These are phyloP conservation scores for Lordiphosa stackelbergi DNA, from an alignment of 1,140 invertebrate species.

Conservation along the genomic window DNA sequence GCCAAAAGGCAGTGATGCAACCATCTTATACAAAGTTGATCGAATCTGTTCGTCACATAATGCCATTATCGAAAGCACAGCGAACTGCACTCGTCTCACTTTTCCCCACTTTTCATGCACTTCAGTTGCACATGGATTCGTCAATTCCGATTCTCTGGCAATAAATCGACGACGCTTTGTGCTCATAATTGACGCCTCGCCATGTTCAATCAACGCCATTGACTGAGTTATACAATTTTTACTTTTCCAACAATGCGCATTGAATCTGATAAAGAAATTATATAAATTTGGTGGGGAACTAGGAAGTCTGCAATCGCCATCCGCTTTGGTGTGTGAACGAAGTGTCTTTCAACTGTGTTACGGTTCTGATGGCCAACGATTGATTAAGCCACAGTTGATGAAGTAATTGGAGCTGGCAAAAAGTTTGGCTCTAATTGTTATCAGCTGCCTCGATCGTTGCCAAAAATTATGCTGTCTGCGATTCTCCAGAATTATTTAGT, in stretches of 20 bases:
- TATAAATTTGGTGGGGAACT: conserved; percentile 64
- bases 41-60: conserved; percentile 54
- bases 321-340: conserved; percentile 52
- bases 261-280: conserved; percentile 68
- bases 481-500: conserved; percentile 34
- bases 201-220: conserved; percentile 33
- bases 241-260: conserved; percentile 42
- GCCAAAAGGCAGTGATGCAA: conserved; percentile 41
- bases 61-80: conserved; percentile 68
- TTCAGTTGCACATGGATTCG: conserved; percentile 34
- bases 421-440: conserved; percentile 60
- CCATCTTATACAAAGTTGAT: conserved; percentile 7
- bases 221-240: conserved; percentile 58
- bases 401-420: conserved; percentile 47
- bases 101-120: conserved; percentile 52
- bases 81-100: conserved; percentile 65
- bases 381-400: conserved; percentile 48
- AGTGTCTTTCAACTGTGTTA: conserved; percentile 13
- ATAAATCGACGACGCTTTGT: conserved; percentile 35
- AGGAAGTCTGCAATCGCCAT: conserved; percentile 64
- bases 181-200: conserved; percentile 44
- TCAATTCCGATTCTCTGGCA: conserved; percentile 26
- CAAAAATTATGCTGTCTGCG: conserved; percentile 37
- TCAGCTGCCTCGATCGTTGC: conserved; percentile 43
- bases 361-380: conserved; percentile 36